Conservation (phyloP, 1,140 invertebrate species). For the Lordiphosa stackelbergi region DNA sequence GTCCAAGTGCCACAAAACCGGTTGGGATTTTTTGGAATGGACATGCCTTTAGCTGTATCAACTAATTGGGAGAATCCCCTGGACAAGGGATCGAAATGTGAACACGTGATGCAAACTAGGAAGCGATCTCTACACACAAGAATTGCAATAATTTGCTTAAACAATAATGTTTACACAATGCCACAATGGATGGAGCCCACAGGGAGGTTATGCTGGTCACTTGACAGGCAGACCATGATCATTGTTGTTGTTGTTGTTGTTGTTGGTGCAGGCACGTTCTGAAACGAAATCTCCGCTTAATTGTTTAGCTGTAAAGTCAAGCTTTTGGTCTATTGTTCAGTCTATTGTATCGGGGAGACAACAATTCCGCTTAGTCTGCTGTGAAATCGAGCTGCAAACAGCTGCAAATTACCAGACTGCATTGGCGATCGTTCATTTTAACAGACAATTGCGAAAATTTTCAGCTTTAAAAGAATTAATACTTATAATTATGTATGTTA, state of each 20-base stretch:
- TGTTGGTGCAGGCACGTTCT: slow-evolving; percentile 51
- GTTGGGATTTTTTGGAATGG: slow-evolving; percentile 32
- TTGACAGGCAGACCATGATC: slow-evolving; percentile 32
- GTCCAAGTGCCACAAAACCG: slow-evolving; percentile 39
- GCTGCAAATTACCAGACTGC: slow-evolving; percentile 30
- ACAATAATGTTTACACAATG: slow-evolving; percentile 50
- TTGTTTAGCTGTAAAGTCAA: slow-evolving; percentile 36
- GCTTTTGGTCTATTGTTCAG: slow-evolving; percentile 25
- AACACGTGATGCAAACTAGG: slow-evolving; percentile 28
- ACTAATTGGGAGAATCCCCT: slow-evolving; percentile 34
- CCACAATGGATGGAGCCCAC: slow-evolving; percentile 18
- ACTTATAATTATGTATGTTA: too few relatives aligned
- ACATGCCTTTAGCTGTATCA: slow-evolving; percentile 37
- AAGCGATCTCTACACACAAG: slow-evolving; percentile 34
- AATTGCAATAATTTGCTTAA: slow-evolving; percentile 60
- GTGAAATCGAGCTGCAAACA: slow-evolving; percentile 24
- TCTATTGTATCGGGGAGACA: slow-evolving; percentile 28
- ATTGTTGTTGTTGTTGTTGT: slow-evolving; percentile 17
- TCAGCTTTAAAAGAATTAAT: not conserved
- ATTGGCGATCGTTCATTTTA: slow-evolving; percentile 42
- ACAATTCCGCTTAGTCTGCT: too few relatives aligned
- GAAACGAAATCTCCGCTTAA: slow-evolving; percentile 48
- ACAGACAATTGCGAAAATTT: slow-evolving; percentile 38
- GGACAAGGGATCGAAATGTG: slow-evolving; percentile 10
- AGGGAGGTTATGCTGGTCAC: slow-evolving; percentile 13